phyloP scores from a whole-genome alignment of 2,113 vertebrate genomes.

The Parotia lawesii region DNA sequence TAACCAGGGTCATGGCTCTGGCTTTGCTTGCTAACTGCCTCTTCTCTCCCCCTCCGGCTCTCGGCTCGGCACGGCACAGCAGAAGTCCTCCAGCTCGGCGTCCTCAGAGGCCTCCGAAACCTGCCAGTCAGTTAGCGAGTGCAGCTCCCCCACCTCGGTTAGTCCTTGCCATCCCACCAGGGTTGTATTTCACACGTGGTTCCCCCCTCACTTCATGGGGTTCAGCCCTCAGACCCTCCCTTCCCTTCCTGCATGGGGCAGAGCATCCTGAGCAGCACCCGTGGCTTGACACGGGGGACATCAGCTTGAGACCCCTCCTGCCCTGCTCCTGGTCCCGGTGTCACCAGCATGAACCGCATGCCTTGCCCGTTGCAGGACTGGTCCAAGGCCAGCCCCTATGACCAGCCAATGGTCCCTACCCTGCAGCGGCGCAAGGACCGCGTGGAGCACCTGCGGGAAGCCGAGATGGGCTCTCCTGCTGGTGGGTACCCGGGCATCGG shows the following conservation, averaged over 20 bases:
- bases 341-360: neutral
- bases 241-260: neutral
- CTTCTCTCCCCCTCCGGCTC: neutral
- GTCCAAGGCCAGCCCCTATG: constrained; percentile 88
- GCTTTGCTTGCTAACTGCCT: neutral
- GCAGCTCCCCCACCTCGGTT: constrained; percentile 95
- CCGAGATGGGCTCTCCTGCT: constrained; percentile 68
- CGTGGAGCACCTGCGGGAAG: constrained; percentile 82
- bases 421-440: constrained; percentile 91
- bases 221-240: neutral
- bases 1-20: neutral
- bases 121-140: constrained; percentile 97
- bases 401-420: constrained; percentile 78
- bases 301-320: neutral
- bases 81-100: constrained; percentile 98
- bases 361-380: constrained; percentile 81
- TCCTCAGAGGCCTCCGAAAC: constrained; percentile 97
- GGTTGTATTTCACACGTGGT: accelerated
- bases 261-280: neutral
- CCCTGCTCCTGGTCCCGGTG: accelerated
- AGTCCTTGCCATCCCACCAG: constrained; percentile 64
- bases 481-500: constrained; percentile 59
- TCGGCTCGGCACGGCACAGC: constrained; percentile 15
- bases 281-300: accelerated
- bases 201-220: neutral